Base-by-base conservation (phyloP, 2,113 vertebrate species). In the Catagonus wagneri region DNA sequence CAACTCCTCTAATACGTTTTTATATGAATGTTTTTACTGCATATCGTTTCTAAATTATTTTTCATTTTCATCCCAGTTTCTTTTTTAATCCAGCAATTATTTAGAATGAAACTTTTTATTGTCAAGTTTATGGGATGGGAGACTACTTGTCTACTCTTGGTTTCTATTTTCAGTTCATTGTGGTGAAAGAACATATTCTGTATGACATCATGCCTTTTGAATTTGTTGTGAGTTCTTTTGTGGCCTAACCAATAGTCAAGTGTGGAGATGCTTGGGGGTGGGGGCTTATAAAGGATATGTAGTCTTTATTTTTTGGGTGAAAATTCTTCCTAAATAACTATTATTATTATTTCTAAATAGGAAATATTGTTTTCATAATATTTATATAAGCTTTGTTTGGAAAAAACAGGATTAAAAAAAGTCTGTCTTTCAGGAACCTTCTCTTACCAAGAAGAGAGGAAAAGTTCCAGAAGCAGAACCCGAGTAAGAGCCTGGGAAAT, bases 151-250 rank as follows among this genome's bases (percentile, higher is more conserved):
- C 50, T 83, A n/a, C 60, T 44, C 14, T 72, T 74, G 63, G 58
- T 86, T 96, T 94, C 94, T 96, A 92, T 97, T 96, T 96, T 92
- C 44, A 78, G 96, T 66, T 19, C 29, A 65, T 83, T 76, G 93
- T 74, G 95, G 68, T 89, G 15, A 58, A 80, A 74, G 61, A 89
- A 61, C 84, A 54, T 2, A 65, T 87, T 63, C 16, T 29, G 6
- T 32, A 34, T 90, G 90, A 90, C 29, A 63, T 87, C 84, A 94
- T 22, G 74, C 34, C 75, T 92, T 75, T 88, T 88, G 90, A 92
- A 97, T 96, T 89, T 79, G 74, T 89, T 80, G 75, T 84, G 65
- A 95, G 94, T 97, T 96, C 75, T 80, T 93, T 61, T 88, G 84
- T 65, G 87, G 61, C 44, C 17, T 32, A 36, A 95, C 69, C 93